Evolutionary conservation across 2,888 invertebrate species (phyloP).

Genomic region (Eristalinus sepulchralis): DNA sequence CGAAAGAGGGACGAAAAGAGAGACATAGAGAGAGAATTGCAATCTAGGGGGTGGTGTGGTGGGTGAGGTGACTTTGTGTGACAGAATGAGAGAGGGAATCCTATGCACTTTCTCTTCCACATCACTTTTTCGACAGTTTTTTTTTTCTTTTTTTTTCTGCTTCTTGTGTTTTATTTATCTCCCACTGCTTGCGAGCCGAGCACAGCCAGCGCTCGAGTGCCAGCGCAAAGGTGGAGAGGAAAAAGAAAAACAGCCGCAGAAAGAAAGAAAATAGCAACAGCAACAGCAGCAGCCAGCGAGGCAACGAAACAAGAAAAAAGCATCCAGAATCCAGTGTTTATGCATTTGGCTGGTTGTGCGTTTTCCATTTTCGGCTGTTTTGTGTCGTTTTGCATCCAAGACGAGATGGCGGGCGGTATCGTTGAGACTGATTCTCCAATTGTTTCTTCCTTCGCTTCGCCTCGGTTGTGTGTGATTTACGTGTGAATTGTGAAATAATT

Average conservation of each 20-base stretch:
- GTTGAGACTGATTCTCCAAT: constrained; percentile 32
- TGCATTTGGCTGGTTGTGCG: constrained; percentile 37
- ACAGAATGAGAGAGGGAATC: constrained; percentile 46
- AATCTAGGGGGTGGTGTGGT: constrained; percentile 27
- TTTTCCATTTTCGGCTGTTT: constrained; percentile 36
- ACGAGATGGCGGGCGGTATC: constrained; percentile 43
- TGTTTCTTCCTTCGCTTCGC: neutral
- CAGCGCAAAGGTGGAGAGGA: constrained; percentile 20
- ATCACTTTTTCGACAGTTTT: neutral
- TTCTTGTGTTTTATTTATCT: constrained; percentile 6
- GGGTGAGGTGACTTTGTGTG: constrained; percentile 20
- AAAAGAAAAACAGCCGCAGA: constrained; percentile 31
- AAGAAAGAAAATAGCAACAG: constrained; percentile 57
- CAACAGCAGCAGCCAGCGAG: constrained; percentile 16
- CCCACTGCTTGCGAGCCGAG: constrained; percentile 43
- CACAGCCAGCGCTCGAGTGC: constrained; percentile 18
- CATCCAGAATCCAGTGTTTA: constrained; percentile 14
- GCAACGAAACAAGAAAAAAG: neutral
- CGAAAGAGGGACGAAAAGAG: constrained; percentile 23
- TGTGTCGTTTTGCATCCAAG: constrained; percentile 40
- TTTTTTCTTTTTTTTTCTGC: neutral
- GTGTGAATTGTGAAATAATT: constrained; percentile 28
- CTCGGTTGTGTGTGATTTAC: constrained; percentile 13
- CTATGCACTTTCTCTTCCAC: constrained; percentile 58
- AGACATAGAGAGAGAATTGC: constrained; percentile 25